phyloP scores from a whole-genome alignment of 2,888 invertebrate genomes.

The Ophioninae sp. region DNA sequence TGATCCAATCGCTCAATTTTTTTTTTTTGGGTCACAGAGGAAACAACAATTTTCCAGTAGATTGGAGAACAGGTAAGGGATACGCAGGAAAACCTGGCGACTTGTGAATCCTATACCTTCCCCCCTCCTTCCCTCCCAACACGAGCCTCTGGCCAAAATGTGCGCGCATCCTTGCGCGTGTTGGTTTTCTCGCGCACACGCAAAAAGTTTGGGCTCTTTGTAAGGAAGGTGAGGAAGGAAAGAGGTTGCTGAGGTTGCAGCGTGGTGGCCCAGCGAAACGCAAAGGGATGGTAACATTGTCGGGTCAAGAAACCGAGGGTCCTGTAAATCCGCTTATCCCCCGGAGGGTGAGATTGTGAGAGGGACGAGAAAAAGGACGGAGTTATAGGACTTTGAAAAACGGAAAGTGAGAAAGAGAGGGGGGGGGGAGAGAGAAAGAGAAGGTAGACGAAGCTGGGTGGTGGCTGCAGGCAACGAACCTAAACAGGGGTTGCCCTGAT shows the following conservation, averaged over 20 bases:
- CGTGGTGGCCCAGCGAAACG: conserved; percentile 43
- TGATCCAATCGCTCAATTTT: conserved; percentile 20
- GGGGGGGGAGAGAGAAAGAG: conserved; percentile 3
- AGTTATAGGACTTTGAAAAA: not conserved
- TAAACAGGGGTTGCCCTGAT: conserved; percentile 39
- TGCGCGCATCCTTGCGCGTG: not conserved
- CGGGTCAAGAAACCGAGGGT: conserved; percentile 69
- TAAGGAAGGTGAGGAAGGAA: conserved; percentile 8
- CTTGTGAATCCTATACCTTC: conserved; percentile 33
- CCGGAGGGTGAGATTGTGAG: conserved; percentile 40
- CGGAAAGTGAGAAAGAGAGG: conserved; percentile 20
- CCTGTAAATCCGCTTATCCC: conserved; percentile 77
- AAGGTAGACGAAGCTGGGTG: conserved; percentile 28
- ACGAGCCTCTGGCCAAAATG: not conserved
- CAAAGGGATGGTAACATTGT: conserved; percentile 54
- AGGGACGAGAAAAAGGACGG: conserved; percentile 1
- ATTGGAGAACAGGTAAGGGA: conserved; percentile 70
- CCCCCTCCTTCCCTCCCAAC: conserved; percentile 17
- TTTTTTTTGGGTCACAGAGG: not conserved
- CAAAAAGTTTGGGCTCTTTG: conserved; percentile 1
- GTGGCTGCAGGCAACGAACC: conserved; percentile 40
- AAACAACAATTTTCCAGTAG: conserved; percentile 65
- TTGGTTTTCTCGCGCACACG: too few relatives aligned
- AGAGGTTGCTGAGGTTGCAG: conserved; percentile 58
- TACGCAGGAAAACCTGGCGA: conserved; percentile 55